These are phyloP conservation scores for Speoplatyrhinus poulsoni DNA, from an alignment of 2,113 vertebrate species.

Conservation along the genomic window DNA sequence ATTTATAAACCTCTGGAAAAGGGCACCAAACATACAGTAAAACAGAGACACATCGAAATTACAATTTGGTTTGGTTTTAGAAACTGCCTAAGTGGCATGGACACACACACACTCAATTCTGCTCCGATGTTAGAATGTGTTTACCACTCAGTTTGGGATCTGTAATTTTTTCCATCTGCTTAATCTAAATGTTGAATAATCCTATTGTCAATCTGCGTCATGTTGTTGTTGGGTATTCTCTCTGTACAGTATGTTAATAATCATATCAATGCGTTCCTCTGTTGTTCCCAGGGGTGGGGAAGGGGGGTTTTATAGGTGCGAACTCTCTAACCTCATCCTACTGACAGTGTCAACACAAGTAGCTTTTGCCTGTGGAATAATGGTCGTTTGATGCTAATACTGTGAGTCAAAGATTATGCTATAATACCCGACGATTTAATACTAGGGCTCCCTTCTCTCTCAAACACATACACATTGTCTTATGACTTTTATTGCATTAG, in stretches of 20 bases:
- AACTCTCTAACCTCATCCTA: slow-evolving; percentile 60
- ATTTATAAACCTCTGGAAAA: background rate
- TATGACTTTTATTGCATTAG: slow-evolving; percentile 69
- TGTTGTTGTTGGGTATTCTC: slow-evolving; percentile 20
- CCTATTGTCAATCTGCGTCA: slow-evolving; percentile 54
- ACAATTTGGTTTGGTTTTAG: background rate
- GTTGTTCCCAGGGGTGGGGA: slow-evolving; percentile 49
- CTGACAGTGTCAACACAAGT: slow-evolving; percentile 64
- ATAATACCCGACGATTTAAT: slow-evolving; percentile 72
- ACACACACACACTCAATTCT: background rate
- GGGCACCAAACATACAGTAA: background rate
- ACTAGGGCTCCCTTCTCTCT: slow-evolving; percentile 24
- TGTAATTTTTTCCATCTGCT: slow-evolving; percentile 16
- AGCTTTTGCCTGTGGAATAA: slow-evolving; percentile 62
- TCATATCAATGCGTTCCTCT: slow-evolving; percentile 57
- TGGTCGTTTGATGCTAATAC: slow-evolving; percentile 65
- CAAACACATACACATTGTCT: slow-evolving; percentile 6
- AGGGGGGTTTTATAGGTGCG: slow-evolving; percentile 50
- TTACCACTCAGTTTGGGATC: background rate
- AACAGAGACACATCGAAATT: background rate
- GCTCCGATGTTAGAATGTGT: slow-evolving; percentile 1
- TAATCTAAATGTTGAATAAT: slow-evolving; percentile 59
- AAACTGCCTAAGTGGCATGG: background rate
- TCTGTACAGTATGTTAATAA: slow-evolving; percentile 49
- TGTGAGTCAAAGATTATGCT: slow-evolving; percentile 67